phyloP scores from a whole-genome alignment of 2,888 invertebrate species.

The Deilephila elpenor region DNA sequence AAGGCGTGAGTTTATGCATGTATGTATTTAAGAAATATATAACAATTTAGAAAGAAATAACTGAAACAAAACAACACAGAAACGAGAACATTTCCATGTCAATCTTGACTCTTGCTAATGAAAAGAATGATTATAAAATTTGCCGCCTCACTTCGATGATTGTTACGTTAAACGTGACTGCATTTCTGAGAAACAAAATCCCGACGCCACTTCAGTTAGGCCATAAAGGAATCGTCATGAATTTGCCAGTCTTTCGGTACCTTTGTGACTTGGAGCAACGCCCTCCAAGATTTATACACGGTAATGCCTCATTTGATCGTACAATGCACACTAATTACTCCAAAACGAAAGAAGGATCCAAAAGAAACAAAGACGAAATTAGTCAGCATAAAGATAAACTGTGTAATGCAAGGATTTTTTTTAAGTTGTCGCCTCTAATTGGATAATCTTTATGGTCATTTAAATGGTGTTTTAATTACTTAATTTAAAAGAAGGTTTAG shows the following conservation, averaged over 20 bases:
- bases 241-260: slow-evolving; percentile 40
- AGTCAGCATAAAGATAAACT: background rate
- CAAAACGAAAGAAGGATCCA: slow-evolving; percentile 31
- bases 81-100: background rate
- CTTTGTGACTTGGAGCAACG: slow-evolving; percentile 47
- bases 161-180: slow-evolving; percentile 22
- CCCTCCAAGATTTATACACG: slow-evolving; percentile 40
- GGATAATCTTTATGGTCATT: no score
- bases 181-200: slow-evolving; percentile 30
- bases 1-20: no score
- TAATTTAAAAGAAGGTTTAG: background rate
- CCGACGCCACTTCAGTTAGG: slow-evolving; percentile 36
- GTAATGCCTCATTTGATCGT: slow-evolving; percentile 37
- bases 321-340: slow-evolving; percentile 38
- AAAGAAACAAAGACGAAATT: slow-evolving; percentile 8
- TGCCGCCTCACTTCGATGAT: slow-evolving; percentile 25
- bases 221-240: slow-evolving; percentile 37
- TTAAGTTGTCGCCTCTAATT: no score
- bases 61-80: background rate
- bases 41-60: background rate
- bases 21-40: background rate
- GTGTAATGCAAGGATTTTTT: background rate
- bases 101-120: background rate
- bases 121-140: slow-evolving; percentile 13
- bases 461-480: no score